These are phyloP conservation scores for Escarpia spicata DNA, from an alignment of 2,888 invertebrate species.

Conservation along the genomic window DNA sequence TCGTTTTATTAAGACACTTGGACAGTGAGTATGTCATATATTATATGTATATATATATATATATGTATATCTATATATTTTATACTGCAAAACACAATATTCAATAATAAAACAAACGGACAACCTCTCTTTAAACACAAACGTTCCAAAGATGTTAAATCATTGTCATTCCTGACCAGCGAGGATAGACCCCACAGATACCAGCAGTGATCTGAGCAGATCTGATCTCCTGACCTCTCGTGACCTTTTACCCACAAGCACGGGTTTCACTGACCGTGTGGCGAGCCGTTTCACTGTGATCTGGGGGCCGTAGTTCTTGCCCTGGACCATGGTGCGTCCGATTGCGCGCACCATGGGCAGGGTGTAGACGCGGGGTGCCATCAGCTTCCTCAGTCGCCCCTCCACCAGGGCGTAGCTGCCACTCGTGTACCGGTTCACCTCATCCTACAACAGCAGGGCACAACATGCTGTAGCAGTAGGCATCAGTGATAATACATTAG, in stretches of 20 bases:
- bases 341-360: constrained; percentile 74
- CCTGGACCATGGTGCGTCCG: constrained; percentile 76
- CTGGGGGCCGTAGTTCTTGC: constrained; percentile 75
- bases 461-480: neutral
- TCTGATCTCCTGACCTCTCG: neutral
- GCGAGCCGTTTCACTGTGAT: constrained; percentile 73
- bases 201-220: no score
- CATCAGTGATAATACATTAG: neutral
- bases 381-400: constrained; percentile 68
- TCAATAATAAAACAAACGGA: no score
- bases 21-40: no score
- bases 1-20: no score
- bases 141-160: neutral
- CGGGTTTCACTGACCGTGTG: constrained; percentile 63
- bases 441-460: neutral
- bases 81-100: no score
- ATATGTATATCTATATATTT: no score
- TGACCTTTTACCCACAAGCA: neutral
- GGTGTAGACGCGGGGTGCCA: constrained; percentile 73
- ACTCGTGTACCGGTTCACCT: constrained; percentile 8
- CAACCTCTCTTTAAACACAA: neutral
- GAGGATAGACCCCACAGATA: no score
- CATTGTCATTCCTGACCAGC: no score
- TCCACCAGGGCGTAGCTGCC: constrained; percentile 44
- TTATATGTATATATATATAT: no score